These are phyloP conservation scores for Oreortyx pictus DNA, from an alignment of 2,797 vertebrate genomes.

Conservation along the genomic window DNA sequence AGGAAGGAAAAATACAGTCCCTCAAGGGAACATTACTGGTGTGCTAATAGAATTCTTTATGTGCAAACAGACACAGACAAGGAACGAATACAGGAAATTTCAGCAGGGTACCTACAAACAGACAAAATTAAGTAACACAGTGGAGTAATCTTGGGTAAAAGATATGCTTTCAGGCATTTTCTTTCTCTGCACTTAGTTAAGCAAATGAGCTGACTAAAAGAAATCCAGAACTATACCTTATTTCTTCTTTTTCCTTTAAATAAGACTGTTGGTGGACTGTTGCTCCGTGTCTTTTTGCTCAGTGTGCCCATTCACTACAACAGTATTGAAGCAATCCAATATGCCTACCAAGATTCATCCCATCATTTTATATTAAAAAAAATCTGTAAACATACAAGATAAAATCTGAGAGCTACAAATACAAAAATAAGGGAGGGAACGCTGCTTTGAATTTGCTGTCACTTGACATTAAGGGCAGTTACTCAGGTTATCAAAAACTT, in stretches of 20 bases:
- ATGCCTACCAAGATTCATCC: background rate
- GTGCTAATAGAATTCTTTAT: slow-evolving; percentile 26
- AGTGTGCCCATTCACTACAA: background rate
- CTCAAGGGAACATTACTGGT: slow-evolving; percentile 19
- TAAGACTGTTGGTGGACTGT: background rate
- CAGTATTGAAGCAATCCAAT: background rate
- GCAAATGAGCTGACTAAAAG: slow-evolving; percentile 2
- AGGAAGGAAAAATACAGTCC: background rate
- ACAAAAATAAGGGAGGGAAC: background rate
- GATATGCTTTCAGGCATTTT: background rate
- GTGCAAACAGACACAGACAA: background rate
- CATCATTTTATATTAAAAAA: background rate
- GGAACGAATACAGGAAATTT: background rate
- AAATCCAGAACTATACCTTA: background rate
- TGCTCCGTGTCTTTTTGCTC: background rate
- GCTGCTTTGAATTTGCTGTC: background rate
- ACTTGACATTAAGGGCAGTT: too few relatives aligned
- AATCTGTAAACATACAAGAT: background rate
- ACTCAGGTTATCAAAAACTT: too few relatives aligned
- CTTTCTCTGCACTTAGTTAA: background rate
- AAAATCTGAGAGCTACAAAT: background rate
- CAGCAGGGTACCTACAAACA: background rate
- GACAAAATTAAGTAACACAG: background rate
- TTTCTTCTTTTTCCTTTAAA: background rate
- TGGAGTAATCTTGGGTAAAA: slow-evolving; percentile 1